Conservation (phyloP, 2,888 invertebrate genomes). For the Germaria angustata region DNA sequence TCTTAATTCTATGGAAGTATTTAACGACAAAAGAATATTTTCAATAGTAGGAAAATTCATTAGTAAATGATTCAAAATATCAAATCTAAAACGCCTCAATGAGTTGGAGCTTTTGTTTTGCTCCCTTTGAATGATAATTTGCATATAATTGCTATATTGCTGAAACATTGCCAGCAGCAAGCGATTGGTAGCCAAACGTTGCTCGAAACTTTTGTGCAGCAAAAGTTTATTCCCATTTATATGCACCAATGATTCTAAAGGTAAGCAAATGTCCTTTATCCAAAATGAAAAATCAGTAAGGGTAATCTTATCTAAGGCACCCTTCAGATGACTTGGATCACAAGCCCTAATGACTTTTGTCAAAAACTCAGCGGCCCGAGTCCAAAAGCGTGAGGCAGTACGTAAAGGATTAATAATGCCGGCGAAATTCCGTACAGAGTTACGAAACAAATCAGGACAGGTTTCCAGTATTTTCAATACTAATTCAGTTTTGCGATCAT, state of each 20-base stretch:
- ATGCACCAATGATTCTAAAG: conserved; percentile 74
- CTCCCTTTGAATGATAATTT: conserved; percentile 74
- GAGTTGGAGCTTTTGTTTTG: conserved; percentile 74
- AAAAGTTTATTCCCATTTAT: conserved; percentile 71
- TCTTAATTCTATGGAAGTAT: conserved; percentile 69
- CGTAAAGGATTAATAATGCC: conserved; percentile 82
- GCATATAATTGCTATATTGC: conserved; percentile 78
- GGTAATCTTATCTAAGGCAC: conserved; percentile 75
- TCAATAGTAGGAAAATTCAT: conserved; percentile 78
- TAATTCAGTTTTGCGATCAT: conserved; percentile 83
- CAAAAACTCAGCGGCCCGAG: conserved; percentile 71
- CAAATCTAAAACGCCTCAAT: conserved; percentile 78
- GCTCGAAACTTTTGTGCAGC: conserved; percentile 66
- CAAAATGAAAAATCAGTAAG: conserved; percentile 76
- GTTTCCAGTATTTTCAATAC: conserved; percentile 84
- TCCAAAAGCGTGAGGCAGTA: conserved; percentile 66
- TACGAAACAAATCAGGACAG: conserved; percentile 87
- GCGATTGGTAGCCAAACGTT: conserved; percentile 77
- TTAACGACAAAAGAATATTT: conserved; percentile 75
- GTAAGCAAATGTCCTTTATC: conserved; percentile 77
- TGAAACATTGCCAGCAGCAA: conserved; percentile 80
- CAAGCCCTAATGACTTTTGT: conserved; percentile 73
- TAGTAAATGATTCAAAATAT: conserved; percentile 78
- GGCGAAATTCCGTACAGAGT: conserved; percentile 83
- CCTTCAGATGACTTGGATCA: conserved; percentile 72